Evolutionary conservation across 2,888 invertebrate species (phyloP).

Genomic region (Sesamia inferens): DNA sequence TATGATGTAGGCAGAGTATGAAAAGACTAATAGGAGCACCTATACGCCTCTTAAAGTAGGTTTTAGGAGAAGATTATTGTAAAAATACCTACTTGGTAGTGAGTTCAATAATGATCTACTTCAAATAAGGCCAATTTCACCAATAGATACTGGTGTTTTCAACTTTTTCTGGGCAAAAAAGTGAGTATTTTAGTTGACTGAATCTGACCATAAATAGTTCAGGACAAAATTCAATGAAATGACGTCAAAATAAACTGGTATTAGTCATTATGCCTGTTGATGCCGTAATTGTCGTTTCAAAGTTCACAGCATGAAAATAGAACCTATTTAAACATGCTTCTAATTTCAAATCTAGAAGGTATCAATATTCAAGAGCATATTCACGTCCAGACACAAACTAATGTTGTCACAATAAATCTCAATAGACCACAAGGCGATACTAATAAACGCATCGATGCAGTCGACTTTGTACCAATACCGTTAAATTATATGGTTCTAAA

Average conservation of each 20-base stretch:
- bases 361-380: constrained; percentile 54
- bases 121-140: not conserved
- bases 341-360: constrained; percentile 8
- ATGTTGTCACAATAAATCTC: constrained; percentile 51
- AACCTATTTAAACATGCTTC: constrained; percentile 30
- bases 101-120: not conserved
- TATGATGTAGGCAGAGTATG: constrained; percentile 1
- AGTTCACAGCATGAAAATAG: constrained; percentile 14
- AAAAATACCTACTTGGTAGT: not conserved
- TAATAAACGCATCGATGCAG: constrained; percentile 48
- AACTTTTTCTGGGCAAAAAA: not conserved
- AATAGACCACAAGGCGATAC: constrained; percentile 54
- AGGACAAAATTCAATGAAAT: not conserved
- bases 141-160: no score
- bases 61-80: not conserved
- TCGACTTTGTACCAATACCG: constrained; percentile 14
- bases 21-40: not conserved
- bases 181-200: not conserved
- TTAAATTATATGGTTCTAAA: not conserved
- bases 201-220: not conserved
- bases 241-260: not conserved
- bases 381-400: constrained; percentile 48
- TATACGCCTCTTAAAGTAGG: not conserved
- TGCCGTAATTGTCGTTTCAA: constrained; percentile 4
- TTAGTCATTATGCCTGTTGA: not conserved